Evolutionary conservation across 2,888 invertebrate genomes (phyloP), one percentile per base, ranked within the genome.

Genomic region (Cloeon dipterum): DNA sequence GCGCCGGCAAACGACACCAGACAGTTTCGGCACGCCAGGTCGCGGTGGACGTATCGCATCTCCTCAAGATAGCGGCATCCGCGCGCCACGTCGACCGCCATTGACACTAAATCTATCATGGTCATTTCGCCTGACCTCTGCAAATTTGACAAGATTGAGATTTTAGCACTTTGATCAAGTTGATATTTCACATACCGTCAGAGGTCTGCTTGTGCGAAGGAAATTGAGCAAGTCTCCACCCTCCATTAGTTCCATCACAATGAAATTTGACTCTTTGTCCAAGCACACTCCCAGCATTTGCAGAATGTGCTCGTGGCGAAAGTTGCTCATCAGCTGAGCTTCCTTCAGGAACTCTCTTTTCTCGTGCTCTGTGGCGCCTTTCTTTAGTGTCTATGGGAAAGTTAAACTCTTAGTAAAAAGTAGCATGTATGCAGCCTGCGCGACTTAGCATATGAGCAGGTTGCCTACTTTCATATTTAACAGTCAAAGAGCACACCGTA

Each of bases 171-270:
- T n/a, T n/a, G n/a, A n/a, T n/a, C n/a, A n/a, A n/a, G n/a, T n/a
- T n/a, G n/a, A n/a, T n/a, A n/a, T n/a, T n/a, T n/a, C n/a, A n/a
- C n/a, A n/a, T 57, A 79, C 79, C 52, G 68, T 55, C n/a, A 70
- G 65, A 26, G 79, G 72, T 39, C 93, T 64, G 45, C 82, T 82
- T 4, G 74, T 70, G 37, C 93, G 62, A 33, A 98, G 62, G 54
- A 88, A 96, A 40, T 82, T 85, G 21, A 94, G 63, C 39, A 98
- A 59, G 58, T 96, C 96, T 0, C 96, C 94, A 4, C 83, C 91
- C 54, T 91, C 85, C 98, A 98, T 98, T 14, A 96, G 66, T 54
- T 98, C 96, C 68, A 96, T 75, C 34, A 98, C 78, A 43, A 98
- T 75, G 47, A 86, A 83, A 49, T 88, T 79, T 5, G 89, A 82